phyloP scores from a whole-genome alignment of 2,797 vertebrate genomes.

The Acanthurus tractus region DNA sequence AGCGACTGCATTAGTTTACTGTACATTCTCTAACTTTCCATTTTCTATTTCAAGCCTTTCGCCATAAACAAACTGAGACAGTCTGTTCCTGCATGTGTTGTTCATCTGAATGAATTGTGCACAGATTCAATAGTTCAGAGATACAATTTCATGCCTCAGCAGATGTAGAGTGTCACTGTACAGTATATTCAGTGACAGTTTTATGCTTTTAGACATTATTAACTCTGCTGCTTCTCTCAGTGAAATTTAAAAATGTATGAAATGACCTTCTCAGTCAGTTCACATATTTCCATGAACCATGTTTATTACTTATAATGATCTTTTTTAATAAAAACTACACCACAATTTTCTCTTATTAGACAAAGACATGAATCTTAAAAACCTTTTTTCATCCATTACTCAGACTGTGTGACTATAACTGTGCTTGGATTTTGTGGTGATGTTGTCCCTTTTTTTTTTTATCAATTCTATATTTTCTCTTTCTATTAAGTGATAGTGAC shows the following conservation, averaged over 20 bases:
- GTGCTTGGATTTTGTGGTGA: background rate
- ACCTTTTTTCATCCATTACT: background rate
- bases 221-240: conserved; percentile 11
- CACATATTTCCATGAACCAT: conserved; percentile 4
- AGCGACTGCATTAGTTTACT: conserved; percentile 18
- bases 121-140: conserved; percentile 15
- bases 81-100: conserved; percentile 2
- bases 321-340: background rate
- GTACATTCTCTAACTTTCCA: conserved; percentile 29
- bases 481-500: background rate
- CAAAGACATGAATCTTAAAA: background rate
- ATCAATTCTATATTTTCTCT: background rate
- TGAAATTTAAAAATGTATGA: conserved; percentile 3
- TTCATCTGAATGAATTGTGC: conserved; percentile 34
- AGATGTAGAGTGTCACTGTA: conserved; percentile 18
- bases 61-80: conserved; percentile 24
- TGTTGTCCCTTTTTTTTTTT: background rate
- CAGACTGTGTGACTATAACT: background rate
- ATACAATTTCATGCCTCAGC: conserved; percentile 45
- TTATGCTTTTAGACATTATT: conserved; percentile 14
- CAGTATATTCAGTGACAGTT: conserved; percentile 2
- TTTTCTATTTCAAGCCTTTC: conserved; percentile 35
- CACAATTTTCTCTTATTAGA: background rate
- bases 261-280: conserved; percentile 7
- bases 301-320: conserved; percentile 1